These are phyloP conservation scores for Malurus cyaneus DNA, from an alignment of 2,113 vertebrate species.

Conservation along the genomic window DNA sequence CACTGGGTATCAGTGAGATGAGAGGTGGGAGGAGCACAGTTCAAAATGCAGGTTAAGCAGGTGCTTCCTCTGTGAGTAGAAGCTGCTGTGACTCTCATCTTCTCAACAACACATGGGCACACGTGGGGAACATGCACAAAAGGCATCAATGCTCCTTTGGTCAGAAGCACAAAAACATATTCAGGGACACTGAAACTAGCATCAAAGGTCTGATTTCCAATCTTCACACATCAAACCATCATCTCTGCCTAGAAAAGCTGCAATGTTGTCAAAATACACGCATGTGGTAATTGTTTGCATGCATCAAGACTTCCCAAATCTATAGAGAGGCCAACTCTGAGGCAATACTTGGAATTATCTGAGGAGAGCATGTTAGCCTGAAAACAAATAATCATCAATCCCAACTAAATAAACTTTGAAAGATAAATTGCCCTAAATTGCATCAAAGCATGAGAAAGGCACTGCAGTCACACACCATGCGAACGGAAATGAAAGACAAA, in stretches of 20 bases:
- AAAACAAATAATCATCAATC: background rate
- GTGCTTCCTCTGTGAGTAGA: background rate
- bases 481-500: background rate
- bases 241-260: background rate
- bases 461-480: background rate
- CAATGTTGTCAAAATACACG: background rate
- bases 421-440: background rate
- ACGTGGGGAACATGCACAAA: rapidly evolving
- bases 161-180: background rate
- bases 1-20: background rate
- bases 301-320: background rate
- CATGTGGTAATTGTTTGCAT: background rate
- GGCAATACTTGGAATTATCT: background rate
- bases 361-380: background rate
- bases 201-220: background rate
- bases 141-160: background rate
- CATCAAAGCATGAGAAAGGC: background rate
- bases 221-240: background rate
- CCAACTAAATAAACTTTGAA: background rate
- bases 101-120: background rate
- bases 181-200: background rate
- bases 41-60: background rate
- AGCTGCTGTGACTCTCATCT: background rate
- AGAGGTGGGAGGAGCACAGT: background rate
- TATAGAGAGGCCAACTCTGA: background rate